These are phyloP conservation scores for Dioctria rufipes DNA, from an alignment of 2,888 invertebrate genomes.

Conservation along the genomic window DNA sequence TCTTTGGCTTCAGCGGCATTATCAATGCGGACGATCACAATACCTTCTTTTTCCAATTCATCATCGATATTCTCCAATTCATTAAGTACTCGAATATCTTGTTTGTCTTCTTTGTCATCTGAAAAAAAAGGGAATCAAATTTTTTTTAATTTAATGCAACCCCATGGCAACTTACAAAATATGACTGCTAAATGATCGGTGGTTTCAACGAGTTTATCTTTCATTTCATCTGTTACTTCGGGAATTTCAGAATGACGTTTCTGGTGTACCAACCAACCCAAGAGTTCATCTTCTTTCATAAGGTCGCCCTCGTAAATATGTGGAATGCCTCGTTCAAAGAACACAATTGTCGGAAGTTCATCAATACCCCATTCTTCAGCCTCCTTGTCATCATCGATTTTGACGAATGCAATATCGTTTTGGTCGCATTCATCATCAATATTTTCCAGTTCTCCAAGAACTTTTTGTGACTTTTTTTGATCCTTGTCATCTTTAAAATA, in stretches of 20 bases:
- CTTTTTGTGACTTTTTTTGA: constrained; percentile 90
- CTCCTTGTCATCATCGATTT: constrained; percentile 90
- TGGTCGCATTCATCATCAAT: constrained; percentile 95
- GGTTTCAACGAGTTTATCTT: constrained; percentile 88
- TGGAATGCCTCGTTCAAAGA: constrained; percentile 82
- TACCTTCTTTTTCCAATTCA: constrained; percentile 90
- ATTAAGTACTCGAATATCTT: constrained; percentile 88
- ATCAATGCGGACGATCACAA: constrained; percentile 91
- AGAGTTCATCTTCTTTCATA: constrained; percentile 89
- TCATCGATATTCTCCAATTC: constrained; percentile 95
- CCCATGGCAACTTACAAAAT: constrained; percentile 79
- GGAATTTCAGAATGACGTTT: constrained; percentile 93
- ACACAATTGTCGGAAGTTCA: constrained; percentile 84
- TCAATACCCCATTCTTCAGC: constrained; percentile 93
- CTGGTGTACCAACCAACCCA: constrained; percentile 93
- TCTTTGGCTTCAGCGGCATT: constrained; percentile 92
- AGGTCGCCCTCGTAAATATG: constrained; percentile 87
- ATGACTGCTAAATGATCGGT: constrained; percentile 88
- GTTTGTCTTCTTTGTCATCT: constrained; percentile 93
- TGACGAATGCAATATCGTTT: constrained; percentile 92
- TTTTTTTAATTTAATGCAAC: background rate
- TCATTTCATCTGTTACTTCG: constrained; percentile 93
- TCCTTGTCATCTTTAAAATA: constrained; percentile 85
- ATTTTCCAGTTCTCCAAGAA: constrained; percentile 87
- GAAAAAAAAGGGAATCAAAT: constrained; percentile 50